Evolutionary conservation across 1,140 invertebrate species (phyloP).

Genomic region (Cyclina sinensis): DNA sequence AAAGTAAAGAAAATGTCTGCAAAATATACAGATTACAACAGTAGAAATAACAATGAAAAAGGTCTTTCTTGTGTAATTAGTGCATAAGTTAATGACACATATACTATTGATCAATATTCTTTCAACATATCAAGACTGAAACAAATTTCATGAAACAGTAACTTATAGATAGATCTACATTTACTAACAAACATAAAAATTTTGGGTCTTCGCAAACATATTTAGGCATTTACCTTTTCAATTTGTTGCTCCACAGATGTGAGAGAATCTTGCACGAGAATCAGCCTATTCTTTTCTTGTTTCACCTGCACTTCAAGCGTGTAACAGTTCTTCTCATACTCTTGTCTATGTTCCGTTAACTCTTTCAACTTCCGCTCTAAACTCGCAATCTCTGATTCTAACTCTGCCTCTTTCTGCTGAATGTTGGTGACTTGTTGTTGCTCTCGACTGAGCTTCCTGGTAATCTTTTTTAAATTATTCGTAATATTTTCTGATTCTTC

Average conservation of each 20-base stretch:
- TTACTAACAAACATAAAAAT: too few relatives aligned
- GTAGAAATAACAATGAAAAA: too few relatives aligned
- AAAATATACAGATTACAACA: too few relatives aligned
- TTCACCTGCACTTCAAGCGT: conserved; percentile 35
- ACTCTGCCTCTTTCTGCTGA: conserved; percentile 36
- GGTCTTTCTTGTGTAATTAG: too few relatives aligned
- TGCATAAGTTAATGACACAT: too few relatives aligned
- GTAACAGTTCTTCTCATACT: conserved; percentile 50
- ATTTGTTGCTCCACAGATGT: conserved; percentile 56
- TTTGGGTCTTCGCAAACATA: too few relatives aligned
- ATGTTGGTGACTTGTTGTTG: conserved; percentile 64
- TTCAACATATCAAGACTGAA: too few relatives aligned
- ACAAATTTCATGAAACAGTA: too few relatives aligned
- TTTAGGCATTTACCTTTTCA: conserved; percentile 75
- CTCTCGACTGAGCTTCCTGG: conserved; percentile 33
- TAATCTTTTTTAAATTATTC: conserved; percentile 13
- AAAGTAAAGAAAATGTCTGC: too few relatives aligned
- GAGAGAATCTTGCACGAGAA: conserved; percentile 58
- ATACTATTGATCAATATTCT: too few relatives aligned
- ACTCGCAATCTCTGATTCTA: conserved; percentile 34
- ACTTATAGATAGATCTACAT: too few relatives aligned
- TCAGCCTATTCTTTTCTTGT: conserved; percentile 49
- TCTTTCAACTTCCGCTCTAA: conserved; percentile 60
- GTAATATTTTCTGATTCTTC: conserved; percentile 49
- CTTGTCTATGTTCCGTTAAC: conserved; percentile 30